A percentile compares a stretch with the other conserved stretches of the same genome.
phyloP scores from a whole-genome alignment of 2,797 vertebrate genomes.

The Botia kubotai region DNA sequence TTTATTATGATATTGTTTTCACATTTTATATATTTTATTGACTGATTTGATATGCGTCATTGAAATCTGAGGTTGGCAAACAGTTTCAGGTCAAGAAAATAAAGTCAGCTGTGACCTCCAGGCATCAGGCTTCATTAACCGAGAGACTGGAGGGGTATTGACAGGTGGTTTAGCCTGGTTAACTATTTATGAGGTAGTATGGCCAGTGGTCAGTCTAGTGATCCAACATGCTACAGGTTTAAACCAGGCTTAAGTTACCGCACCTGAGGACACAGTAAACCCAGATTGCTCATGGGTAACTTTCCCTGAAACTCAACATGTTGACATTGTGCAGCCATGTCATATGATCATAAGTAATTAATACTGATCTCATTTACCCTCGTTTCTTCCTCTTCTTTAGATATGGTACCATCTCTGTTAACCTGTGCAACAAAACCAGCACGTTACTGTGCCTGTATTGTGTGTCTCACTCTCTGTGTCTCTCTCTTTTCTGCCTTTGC shows the following conservation, averaged over 20 bases:
- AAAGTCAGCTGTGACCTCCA: too few species aligned
- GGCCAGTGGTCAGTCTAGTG: too few species aligned
- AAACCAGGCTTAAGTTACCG: not conserved
- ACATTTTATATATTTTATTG: not conserved
- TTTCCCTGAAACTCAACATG: not conserved
- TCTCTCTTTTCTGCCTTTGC: not conserved
- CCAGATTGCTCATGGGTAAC: not conserved
- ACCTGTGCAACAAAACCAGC: not conserved
- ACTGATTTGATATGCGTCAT: not conserved
- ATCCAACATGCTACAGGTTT: too few species aligned
- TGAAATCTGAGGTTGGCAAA: not conserved
- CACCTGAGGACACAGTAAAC: not conserved
- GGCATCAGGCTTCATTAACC: too few species aligned
- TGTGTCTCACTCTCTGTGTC: not conserved
- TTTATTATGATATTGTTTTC: too few species aligned
- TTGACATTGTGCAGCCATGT: not conserved
- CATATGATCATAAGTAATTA: not conserved
- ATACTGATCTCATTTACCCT: too few species aligned
- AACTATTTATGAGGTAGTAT: too few species aligned
- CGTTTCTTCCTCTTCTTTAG: not conserved
- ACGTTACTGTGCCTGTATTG: not conserved
- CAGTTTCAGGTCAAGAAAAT: not conserved
- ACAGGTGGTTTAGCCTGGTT: too few species aligned
- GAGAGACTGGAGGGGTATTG: too few species aligned
- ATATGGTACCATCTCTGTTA: not conserved